Conservation (phyloP, 2,888 invertebrate genomes). For the Idaea biselata region DNA sequence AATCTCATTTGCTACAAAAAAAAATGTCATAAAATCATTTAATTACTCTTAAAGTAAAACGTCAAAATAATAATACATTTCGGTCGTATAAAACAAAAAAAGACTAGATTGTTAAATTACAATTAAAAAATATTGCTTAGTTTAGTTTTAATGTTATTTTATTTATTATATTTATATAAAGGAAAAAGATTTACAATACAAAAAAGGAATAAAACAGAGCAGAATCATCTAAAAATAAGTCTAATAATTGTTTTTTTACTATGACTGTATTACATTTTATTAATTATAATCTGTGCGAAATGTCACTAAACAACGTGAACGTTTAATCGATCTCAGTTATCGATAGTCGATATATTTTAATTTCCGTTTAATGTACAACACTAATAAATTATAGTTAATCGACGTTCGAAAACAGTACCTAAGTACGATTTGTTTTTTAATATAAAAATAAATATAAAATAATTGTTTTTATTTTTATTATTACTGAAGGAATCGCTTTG, state of each 20-base stretch:
- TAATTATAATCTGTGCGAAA: background rate
- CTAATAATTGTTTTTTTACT: background rate
- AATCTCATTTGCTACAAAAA: slow-evolving; percentile 32
- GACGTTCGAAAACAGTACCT: too few relatives aligned
- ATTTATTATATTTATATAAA: slow-evolving; percentile 33
- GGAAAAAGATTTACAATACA: slow-evolving; percentile 10
- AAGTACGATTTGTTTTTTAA: too few relatives aligned
- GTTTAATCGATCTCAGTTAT: background rate
- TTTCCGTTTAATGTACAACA: background rate
- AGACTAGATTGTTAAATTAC: slow-evolving; percentile 74
- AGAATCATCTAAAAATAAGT: slow-evolving; percentile 12
- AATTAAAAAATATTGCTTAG: slow-evolving; percentile 43
- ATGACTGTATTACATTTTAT: slow-evolving; percentile 4
- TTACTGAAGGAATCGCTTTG: background rate
- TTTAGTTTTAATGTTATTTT: slow-evolving; percentile 35
- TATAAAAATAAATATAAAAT: too few relatives aligned
- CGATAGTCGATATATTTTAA: background rate
- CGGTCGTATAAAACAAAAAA: slow-evolving; percentile 60
- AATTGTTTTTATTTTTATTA: too few relatives aligned
- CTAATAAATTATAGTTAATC: background rate
- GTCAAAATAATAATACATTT: slow-evolving; percentile 59
- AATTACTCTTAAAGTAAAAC: slow-evolving; percentile 29
- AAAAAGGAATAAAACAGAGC: slow-evolving; percentile 24
- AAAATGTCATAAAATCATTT: slow-evolving; percentile 33
- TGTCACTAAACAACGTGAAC: background rate